phyloP scores from a whole-genome alignment of 2,113 vertebrate genomes.

The Anolis sagrei region DNA sequence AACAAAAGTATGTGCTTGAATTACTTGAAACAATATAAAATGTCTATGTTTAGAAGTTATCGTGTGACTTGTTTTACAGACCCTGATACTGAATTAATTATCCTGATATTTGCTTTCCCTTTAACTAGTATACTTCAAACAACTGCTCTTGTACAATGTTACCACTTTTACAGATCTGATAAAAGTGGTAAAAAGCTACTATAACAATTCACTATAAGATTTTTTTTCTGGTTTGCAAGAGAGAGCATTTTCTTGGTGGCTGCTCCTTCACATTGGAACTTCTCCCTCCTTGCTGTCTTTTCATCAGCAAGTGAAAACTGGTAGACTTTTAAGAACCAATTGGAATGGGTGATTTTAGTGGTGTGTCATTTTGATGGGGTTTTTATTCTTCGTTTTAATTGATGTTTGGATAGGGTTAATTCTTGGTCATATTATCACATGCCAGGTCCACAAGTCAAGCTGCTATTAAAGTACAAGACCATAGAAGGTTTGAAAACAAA shows the following conservation, averaged over 20 bases:
- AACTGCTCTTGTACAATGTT: too few species aligned
- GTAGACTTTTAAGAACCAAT: too few species aligned
- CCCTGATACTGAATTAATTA: neutral
- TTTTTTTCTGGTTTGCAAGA: too few species aligned
- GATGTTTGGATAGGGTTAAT: too few species aligned
- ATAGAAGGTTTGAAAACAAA: neutral
- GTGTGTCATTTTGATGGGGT: too few species aligned
- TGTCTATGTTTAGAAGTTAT: slow-evolving; percentile 7
- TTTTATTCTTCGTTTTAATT: too few species aligned
- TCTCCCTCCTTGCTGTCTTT: too few species aligned
- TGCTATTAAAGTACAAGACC: neutral
- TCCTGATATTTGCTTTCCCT: neutral
- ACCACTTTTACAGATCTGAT: neutral
- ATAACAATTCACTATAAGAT: neutral
- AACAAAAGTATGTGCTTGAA: neutral
- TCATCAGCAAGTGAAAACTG: too few species aligned
- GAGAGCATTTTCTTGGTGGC: too few species aligned
- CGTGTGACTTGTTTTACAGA: neutral
- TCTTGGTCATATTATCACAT: neutral
- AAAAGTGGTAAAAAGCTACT: neutral
- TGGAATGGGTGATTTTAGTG: too few species aligned
- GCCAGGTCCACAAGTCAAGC: neutral
- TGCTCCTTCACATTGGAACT: too few species aligned
- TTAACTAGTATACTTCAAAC: neutral
- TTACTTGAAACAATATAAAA: neutral